phyloP scores from a whole-genome alignment of 1,140 invertebrate species.

The Polypedilum vanderplanki region DNA sequence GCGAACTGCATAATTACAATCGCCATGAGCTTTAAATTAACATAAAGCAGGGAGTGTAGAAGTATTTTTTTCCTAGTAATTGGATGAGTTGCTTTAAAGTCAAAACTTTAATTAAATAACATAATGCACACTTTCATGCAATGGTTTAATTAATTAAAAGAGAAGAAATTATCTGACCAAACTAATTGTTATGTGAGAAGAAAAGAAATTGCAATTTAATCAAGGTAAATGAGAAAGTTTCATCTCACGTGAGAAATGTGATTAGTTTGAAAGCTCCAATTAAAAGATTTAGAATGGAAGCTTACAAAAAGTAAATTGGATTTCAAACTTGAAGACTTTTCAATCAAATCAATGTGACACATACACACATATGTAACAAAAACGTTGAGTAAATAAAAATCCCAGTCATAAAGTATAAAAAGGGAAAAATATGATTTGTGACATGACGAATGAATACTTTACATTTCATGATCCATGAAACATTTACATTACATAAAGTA shows the following conservation, averaged over 20 bases:
- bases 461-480: background rate
- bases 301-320: background rate
- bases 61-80: too few species aligned
- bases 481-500: background rate
- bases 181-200: background rate
- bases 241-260: background rate
- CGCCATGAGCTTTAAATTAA: too few species aligned
- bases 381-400: too few species aligned
- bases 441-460: background rate
- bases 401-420: too few species aligned
- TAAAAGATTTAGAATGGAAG: background rate
- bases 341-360: too few species aligned
- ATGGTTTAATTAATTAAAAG: conserved; percentile 8
- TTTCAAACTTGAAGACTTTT: too few species aligned
- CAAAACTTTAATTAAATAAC: too few species aligned
- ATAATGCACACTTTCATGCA: background rate
- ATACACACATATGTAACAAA: too few species aligned
- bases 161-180: background rate
- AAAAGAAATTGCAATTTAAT: background rate
- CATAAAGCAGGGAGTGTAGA: too few species aligned
- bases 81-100: too few species aligned
- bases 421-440: too few species aligned
- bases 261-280: background rate
- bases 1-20: too few species aligned
- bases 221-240: conserved; percentile 7